Base-by-base conservation (phyloP, 2,113 vertebrate genomes). In the Kryptolebias marmoratus region DNA sequence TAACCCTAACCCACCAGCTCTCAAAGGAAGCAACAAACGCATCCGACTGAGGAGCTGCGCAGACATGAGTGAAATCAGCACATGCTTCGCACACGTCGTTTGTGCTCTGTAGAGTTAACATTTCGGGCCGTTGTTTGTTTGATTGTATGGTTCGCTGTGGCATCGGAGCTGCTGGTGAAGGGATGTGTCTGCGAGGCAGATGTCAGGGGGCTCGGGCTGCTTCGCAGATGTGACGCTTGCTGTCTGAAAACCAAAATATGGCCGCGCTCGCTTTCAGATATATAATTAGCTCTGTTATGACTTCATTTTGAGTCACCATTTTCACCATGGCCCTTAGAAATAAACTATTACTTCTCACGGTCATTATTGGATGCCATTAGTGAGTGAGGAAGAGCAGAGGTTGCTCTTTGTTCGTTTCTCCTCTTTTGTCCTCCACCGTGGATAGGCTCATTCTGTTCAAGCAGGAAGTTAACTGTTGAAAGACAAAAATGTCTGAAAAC, bases 141-240 rank as follows among this genome's bases (percentile, higher is more conserved):
- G 80, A 85, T 65, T 76, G 56, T 49, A 76, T 64, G 50, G 74
- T 11, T 87, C 70, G 68, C 80, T 82, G 79, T 68, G 61, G 75
- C 68, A 73, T 79, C 56, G 32, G 64, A 54, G 48, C 74, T 66
- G 68, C 52, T 73, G 84, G 57, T 83, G 79, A 60, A 74, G 79
- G 77, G 64, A 74, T 52, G 2, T 75, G 82, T 88, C 88, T 91
- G 88, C 72, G 61, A 63, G 73, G 71, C 88, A 92, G 88, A 91
- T 91, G 91, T 88, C 83, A 75, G 76, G 22, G 56, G 53, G 77
- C 50, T 45, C 39, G 42, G 78, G 84, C 86, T 92, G 91, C 15
- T 66, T 56, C 65, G 52, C 91, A 90, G 83, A 85, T 89, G 87
- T 44, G 4, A 68, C 22, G 50, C 69, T 84, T 36, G 58, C 73